Evolutionary conservation across 2,113 vertebrate genomes (phyloP).

Genomic region (Dermatemys mawii): DNA sequence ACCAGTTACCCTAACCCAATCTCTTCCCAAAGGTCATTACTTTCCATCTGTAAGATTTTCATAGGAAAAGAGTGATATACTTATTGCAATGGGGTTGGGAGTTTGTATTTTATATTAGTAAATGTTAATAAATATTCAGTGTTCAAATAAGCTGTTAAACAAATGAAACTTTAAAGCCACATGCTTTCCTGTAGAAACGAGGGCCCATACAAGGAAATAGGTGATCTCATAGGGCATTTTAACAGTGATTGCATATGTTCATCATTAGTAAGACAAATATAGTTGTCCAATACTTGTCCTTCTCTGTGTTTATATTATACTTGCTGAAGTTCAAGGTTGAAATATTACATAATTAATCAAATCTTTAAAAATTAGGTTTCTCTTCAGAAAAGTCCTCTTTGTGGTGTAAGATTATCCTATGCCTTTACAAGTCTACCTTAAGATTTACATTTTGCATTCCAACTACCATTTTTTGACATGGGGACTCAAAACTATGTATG

Average conservation of each 20-base stretch:
- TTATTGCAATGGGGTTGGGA: neutral
- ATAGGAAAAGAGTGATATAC: neutral
- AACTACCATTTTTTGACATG: neutral
- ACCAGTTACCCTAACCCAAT: neutral
- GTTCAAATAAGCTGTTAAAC: neutral
- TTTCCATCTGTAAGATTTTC: neutral
- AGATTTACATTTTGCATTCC: neutral
- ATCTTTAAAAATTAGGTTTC: neutral
- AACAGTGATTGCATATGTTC: neutral
- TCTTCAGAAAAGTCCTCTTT: neutral
- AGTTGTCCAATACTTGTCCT: neutral
- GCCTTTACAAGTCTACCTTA: neutral
- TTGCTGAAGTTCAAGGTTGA: neutral
- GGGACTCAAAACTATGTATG: neutral
- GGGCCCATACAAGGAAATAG: neutral
- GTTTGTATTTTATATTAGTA: neutral
- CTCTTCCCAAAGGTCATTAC: neutral
- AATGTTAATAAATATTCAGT: neutral
- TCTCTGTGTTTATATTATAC: neutral
- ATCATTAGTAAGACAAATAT: neutral
- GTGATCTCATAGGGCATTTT: neutral
- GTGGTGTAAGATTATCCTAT: neutral
- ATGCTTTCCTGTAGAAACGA: neutral
- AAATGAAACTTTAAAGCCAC: neutral
- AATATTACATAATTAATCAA: neutral